phyloP scores from a whole-genome alignment of 2,888 invertebrate species.

The Nemapogon koenigi region DNA sequence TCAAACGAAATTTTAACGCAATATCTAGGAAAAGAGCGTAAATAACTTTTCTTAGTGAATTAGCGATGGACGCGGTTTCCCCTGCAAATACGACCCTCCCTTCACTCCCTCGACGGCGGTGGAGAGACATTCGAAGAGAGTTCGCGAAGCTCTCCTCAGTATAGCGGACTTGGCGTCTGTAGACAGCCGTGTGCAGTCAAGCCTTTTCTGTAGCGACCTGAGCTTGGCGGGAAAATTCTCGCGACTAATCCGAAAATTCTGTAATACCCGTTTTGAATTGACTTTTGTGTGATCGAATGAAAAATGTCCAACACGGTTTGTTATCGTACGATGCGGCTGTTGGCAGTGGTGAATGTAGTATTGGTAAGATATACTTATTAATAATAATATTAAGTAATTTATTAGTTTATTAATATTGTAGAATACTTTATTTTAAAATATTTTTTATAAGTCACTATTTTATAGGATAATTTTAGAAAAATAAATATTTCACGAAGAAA shows the following conservation, averaged over 20 bases:
- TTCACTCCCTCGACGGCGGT: constrained; percentile 45
- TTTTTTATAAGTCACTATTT: too few relatives aligned
- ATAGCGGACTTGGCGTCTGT: constrained; percentile 52
- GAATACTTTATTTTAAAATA: too few relatives aligned
- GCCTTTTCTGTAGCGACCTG: constrained; percentile 25
- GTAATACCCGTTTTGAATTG: not conserved
- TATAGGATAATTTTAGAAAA: too few relatives aligned
- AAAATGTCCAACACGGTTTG: constrained; percentile 14
- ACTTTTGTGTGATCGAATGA: constrained; percentile 42
- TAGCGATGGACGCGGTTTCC: constrained; percentile 58
- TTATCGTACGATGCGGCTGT: constrained; percentile 29
- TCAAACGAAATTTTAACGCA: too few relatives aligned
- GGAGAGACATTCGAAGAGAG: constrained; percentile 57
- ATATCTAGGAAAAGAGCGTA: too few relatives aligned
- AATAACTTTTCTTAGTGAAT: constrained; percentile 63
- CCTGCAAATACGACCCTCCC: constrained; percentile 58
- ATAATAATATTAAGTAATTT: too few relatives aligned
- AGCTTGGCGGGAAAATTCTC: constrained; percentile 41
- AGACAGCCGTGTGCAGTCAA: constrained; percentile 44
- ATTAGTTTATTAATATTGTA: too few relatives aligned
- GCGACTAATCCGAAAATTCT: not conserved
- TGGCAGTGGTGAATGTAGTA: constrained; percentile 33
- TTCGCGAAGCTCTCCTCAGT: constrained; percentile 55
- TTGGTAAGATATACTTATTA: constrained; percentile 41
- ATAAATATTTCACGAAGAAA: too few relatives aligned